These are phyloP conservation scores for Drosophila siamana DNA, from an alignment of 2,888 invertebrate genomes.

Conservation along the genomic window DNA sequence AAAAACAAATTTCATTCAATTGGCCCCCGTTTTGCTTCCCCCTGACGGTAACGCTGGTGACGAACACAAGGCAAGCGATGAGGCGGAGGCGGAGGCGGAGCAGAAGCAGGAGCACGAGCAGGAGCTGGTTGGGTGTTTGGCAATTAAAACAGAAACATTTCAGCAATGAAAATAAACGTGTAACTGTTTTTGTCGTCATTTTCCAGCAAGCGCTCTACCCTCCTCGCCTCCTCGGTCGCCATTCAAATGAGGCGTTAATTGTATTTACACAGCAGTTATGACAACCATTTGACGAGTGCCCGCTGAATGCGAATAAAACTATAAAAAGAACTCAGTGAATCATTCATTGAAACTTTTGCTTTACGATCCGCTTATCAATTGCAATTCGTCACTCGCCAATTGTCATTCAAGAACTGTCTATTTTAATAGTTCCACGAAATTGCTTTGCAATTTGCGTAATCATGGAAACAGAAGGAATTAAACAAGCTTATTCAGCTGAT, in stretches of 20 bases:
- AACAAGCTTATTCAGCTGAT: too few species aligned
- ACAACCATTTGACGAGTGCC: constrained; percentile 23
- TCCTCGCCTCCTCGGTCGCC: too few species aligned
- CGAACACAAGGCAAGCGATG: background rate
- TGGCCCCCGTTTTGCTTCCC: constrained; percentile 16
- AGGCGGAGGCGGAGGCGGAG: background rate
- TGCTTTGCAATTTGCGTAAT: background rate
- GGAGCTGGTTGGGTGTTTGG: constrained; percentile 21
- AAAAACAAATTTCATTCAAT: constrained; percentile 57
- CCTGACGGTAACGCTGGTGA: constrained; percentile 4
- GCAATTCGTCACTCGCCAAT: background rate
- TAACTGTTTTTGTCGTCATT: constrained; percentile 53
- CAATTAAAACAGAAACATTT: constrained; percentile 58
- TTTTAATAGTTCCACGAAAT: constrained; percentile 1
- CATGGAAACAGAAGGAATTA: background rate
- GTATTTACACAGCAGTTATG: constrained; percentile 63
- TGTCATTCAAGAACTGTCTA: background rate
- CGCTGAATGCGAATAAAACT: constrained; percentile 14
- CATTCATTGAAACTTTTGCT: constrained; percentile 28
- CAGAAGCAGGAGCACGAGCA: background rate
- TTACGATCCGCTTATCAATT: constrained; percentile 21
- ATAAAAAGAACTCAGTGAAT: constrained; percentile 20
- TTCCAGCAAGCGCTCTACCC: constrained; percentile 1
- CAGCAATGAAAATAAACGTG: constrained; percentile 60
- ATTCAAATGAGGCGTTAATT: constrained; percentile 65